These are phyloP conservation scores for Cirrhinus mrigala DNA, from an alignment of 2,797 vertebrate species.

Conservation along the genomic window DNA sequence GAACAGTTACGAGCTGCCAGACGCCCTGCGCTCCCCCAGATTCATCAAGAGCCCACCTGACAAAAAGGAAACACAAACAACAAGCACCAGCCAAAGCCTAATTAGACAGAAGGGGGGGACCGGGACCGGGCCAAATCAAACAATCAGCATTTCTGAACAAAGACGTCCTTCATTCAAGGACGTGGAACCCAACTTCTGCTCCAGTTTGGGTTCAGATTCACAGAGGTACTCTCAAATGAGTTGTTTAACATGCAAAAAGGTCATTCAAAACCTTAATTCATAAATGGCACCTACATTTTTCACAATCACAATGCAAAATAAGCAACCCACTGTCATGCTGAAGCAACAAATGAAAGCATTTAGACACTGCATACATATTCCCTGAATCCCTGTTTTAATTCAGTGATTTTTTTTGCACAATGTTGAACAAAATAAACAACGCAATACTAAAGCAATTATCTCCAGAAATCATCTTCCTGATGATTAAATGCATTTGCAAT, in stretches of 20 bases:
- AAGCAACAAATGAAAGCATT: background rate
- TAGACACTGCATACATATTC: background rate
- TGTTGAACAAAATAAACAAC: background rate
- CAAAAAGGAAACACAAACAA: slow-evolving; percentile 45
- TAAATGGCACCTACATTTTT: background rate
- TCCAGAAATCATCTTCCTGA: too few species aligned
- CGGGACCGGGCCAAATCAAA: background rate
- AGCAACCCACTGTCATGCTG: too few species aligned
- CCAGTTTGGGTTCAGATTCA: background rate
- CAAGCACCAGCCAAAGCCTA: slow-evolving; percentile 1
- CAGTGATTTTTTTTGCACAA: background rate
- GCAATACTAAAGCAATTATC: background rate
- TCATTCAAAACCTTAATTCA: background rate
- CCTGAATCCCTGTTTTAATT: background rate
- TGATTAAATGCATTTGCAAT: too few species aligned
- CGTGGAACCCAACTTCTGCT: background rate
- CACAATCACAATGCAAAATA: background rate
- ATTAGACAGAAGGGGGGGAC: background rate
- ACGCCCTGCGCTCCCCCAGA: slow-evolving; percentile 59
- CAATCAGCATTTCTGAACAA: slow-evolving; percentile 19
- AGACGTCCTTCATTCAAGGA: slow-evolving; percentile 3
- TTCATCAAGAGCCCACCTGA: slow-evolving; percentile 60
- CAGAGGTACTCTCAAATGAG: background rate
- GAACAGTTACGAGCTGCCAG: slow-evolving; percentile 13
- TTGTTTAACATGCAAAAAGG: background rate